These are phyloP conservation scores for Alitta virens DNA, from an alignment of 2,888 invertebrate genomes.

Conservation along the genomic window DNA sequence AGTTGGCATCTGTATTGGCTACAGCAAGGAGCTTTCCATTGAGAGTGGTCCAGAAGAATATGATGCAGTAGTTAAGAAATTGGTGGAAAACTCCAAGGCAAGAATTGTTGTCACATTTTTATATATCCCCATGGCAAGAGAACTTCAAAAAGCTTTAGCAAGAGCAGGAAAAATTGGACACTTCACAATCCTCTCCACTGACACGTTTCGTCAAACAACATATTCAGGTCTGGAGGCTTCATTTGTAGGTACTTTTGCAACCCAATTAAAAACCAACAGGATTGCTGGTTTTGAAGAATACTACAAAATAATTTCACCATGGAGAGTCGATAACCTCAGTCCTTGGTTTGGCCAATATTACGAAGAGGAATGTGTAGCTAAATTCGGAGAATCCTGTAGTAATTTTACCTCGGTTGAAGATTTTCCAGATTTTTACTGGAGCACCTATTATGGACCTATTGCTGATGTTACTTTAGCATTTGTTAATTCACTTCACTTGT, in stretches of 20 bases:
- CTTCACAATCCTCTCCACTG: conserved; percentile 5
- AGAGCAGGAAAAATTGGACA: background rate
- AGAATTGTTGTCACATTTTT: background rate
- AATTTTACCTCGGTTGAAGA: conserved; percentile 3
- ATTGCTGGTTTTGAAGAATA: conserved; percentile 4
- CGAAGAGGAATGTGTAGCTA: conserved; percentile 8
- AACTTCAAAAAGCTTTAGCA: background rate
- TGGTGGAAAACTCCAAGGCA: background rate
- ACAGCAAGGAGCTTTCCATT: background rate
- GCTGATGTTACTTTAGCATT: conserved; percentile 38
- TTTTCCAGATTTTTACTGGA: conserved; percentile 19
- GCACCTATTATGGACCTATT: conserved; percentile 21
- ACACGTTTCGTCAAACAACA: conserved; percentile 3
- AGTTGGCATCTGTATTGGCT: background rate
- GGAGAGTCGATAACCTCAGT: conserved; percentile 13
- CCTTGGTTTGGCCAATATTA: conserved; percentile 30
- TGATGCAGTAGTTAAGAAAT: background rate
- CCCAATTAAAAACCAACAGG: background rate
- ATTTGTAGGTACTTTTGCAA: background rate
- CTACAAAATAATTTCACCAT: background rate
- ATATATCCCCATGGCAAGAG: background rate
- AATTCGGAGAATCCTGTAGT: background rate
- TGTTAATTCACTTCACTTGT: conserved; percentile 34
- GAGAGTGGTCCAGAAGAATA: background rate
- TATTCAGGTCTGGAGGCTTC: background rate